A percentile compares a stretch with the other conserved stretches of the same genome.
phyloP scores from a whole-genome alignment of 2,888 invertebrate genomes.

The Mesodorylaimus sp. region DNA sequence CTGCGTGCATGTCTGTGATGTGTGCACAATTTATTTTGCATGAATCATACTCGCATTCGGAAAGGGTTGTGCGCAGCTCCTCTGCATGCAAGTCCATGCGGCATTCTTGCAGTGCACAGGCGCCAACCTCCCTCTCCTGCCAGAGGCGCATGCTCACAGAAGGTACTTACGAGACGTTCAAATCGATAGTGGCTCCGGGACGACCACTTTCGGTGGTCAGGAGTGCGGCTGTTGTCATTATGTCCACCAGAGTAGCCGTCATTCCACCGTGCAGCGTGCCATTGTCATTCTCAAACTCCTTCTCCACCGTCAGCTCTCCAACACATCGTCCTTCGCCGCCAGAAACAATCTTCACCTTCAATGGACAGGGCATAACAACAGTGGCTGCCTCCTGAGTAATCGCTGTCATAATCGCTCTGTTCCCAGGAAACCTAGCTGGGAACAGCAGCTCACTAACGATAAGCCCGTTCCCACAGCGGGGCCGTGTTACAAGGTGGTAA shows the following conservation, averaged over 20 bases:
- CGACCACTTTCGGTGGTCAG: slow-evolving; percentile 41
- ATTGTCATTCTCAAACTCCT: slow-evolving; percentile 52
- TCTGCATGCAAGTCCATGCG: no score
- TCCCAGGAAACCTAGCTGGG: no score
- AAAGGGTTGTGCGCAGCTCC: no score
- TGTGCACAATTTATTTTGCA: no score
- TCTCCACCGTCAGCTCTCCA: slow-evolving; percentile 53
- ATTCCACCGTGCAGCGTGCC: slow-evolving; percentile 69
- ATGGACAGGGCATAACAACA: neutral
- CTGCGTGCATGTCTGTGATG: no score
- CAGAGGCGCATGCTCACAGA: no score
- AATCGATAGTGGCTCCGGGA: slow-evolving; percentile 63
- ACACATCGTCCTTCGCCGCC: slow-evolving; percentile 49
- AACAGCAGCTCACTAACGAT: no score
- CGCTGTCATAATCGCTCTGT: neutral
- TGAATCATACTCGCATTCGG: no score
- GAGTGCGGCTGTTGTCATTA: slow-evolving; percentile 57
- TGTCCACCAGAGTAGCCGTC: slow-evolving; percentile 57
- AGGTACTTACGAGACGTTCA: slow-evolving; percentile 42
- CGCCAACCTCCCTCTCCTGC: no score
- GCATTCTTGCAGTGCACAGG: no score
- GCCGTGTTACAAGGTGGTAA: no score
- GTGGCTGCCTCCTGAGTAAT: neutral
- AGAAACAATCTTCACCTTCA: slow-evolving; percentile 5
- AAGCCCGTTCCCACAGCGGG: no score